Evolutionary conservation across 2,113 vertebrate species (phyloP).

Genomic region (Rhinopomastus cyanomelas): DNA sequence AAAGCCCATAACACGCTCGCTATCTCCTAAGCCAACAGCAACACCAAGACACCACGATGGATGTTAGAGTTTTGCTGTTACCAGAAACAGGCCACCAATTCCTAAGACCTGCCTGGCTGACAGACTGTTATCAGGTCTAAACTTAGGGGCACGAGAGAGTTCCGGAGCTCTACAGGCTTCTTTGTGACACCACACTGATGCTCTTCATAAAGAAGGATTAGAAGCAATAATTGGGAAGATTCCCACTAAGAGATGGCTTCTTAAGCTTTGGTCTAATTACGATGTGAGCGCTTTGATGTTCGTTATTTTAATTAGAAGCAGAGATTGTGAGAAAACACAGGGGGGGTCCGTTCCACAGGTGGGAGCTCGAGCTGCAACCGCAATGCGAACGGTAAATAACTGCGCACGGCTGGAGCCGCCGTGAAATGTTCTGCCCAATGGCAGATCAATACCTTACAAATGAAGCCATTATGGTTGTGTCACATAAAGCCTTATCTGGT

Average conservation of each 20-base stretch:
- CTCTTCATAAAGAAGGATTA: neutral
- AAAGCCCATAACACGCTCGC: neutral
- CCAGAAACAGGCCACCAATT: neutral
- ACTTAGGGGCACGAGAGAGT: neutral
- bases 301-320: constrained; percentile 26
- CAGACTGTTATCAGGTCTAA: neutral
- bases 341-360: neutral
- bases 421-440: constrained; percentile 46
- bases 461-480: constrained; percentile 57
- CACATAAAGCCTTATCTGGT: constrained; percentile 59
- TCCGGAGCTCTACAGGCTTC: neutral
- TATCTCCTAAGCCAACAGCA: neutral
- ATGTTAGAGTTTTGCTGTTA: neutral
- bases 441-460: constrained; percentile 61
- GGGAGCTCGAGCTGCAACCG: neutral
- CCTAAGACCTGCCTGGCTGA: neutral
- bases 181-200: neutral
- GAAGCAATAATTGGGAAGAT: neutral
- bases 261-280: constrained; percentile 11
- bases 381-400: neutral
- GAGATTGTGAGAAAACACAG: neutral
- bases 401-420: neutral
- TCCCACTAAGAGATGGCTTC: neutral
- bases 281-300: constrained; percentile 9
- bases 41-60: neutral